phyloP scores from a whole-genome alignment of 2,113 vertebrate species.

The Gallinago undulata region DNA sequence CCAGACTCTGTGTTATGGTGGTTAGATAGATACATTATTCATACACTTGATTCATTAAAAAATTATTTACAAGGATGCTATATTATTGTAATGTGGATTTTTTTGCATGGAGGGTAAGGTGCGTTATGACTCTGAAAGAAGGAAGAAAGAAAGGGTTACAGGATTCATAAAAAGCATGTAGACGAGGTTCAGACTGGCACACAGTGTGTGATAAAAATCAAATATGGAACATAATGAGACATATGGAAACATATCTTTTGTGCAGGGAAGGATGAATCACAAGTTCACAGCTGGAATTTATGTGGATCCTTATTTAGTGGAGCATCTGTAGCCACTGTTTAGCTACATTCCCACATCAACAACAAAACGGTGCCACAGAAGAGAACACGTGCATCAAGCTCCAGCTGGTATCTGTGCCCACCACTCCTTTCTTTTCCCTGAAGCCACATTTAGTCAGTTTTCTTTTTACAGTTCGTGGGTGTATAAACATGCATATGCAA shows the following conservation, averaged over 20 bases:
- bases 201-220: slow-evolving; percentile 66
- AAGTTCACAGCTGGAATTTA: slow-evolving; percentile 70
- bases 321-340: slow-evolving; percentile 70
- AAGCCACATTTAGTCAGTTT: slow-evolving; percentile 54
- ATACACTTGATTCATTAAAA: background rate
- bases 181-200: slow-evolving; percentile 1
- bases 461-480: slow-evolving; percentile 49
- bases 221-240: slow-evolving; percentile 64
- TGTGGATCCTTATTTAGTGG: slow-evolving; percentile 59
- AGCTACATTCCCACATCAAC: slow-evolving; percentile 65
- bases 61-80: background rate
- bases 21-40: background rate
- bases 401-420: slow-evolving; percentile 61
- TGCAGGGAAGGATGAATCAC: slow-evolving; percentile 60
- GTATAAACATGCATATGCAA: slow-evolving; percentile 42
- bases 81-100: background rate
- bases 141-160: slow-evolving; percentile 5
- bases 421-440: slow-evolving; percentile 26
- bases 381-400: slow-evolving; percentile 58
- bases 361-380: slow-evolving; percentile 68
- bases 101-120: background rate
- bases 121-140: background rate
- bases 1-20: background rate
- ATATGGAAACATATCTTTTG: slow-evolving; percentile 64
- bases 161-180: slow-evolving; percentile 29